A percentile compares a stretch with the other conserved stretches of the same genome.
These are phyloP conservation scores for Gymnogyps californianus DNA, from an alignment of 2,113 vertebrate genomes.

Conservation along the genomic window DNA sequence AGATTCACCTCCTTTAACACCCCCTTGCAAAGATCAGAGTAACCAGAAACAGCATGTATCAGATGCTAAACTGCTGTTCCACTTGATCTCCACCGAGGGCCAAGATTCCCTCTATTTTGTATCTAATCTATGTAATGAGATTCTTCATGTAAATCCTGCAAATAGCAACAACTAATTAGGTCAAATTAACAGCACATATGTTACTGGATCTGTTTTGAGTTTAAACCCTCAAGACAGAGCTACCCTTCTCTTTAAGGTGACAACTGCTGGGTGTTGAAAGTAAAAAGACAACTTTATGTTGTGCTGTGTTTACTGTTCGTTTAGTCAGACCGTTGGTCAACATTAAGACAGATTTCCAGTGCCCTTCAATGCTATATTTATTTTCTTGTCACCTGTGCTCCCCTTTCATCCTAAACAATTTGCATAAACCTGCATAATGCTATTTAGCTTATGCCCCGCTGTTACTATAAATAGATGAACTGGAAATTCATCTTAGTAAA, in stretches of 20 bases:
- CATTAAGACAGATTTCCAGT: neutral
- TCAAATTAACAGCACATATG: constrained; percentile 60
- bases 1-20: neutral
- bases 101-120: neutral
- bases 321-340: neutral
- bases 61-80: neutral
- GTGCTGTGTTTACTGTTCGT: neutral
- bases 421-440: constrained; percentile 63
- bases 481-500: constrained; percentile 48
- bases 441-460: constrained; percentile 42
- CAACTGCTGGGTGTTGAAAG: neutral
- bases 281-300: neutral
- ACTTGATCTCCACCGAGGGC: neutral
- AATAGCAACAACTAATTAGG: constrained; percentile 52
- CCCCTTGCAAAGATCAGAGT: neutral
- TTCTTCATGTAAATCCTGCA: constrained; percentile 37
- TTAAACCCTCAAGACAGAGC: constrained; percentile 11
- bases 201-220: constrained; percentile 38
- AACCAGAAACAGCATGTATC: neutral
- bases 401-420: constrained; percentile 33
- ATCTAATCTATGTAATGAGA: constrained; percentile 43
- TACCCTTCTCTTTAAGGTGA: neutral
- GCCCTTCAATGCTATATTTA: neutral
- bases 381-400: constrained; percentile 5
- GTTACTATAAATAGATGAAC: constrained; percentile 61